These are phyloP conservation scores for Stenodera caucasica DNA, from an alignment of 2,888 invertebrate species.

Conservation along the genomic window DNA sequence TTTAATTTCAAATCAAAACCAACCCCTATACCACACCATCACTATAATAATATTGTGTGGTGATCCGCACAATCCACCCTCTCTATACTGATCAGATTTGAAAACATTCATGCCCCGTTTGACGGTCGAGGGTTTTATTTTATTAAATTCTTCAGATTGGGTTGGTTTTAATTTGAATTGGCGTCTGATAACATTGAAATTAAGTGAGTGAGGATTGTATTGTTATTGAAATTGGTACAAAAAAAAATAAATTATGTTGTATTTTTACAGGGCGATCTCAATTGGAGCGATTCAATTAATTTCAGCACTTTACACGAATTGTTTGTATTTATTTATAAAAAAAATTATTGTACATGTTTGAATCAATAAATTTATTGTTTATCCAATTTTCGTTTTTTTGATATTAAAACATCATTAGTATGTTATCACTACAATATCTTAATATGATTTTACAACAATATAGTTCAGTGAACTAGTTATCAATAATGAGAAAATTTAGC, in stretches of 20 bases:
- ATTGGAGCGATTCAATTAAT: conserved; percentile 28
- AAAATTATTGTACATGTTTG: conserved; percentile 31
- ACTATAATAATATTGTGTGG: conserved; percentile 24
- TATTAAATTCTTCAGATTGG: conserved; percentile 28
- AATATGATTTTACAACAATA: not conserved
- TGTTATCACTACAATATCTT: not conserved
- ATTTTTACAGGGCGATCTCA: conserved; percentile 25
- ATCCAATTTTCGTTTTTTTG: conserved; percentile 16
- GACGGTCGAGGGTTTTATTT: conserved; percentile 29
- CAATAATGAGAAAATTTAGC: not conserved
- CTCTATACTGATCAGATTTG: conserved; percentile 26
- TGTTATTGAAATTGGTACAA: conserved; percentile 23
- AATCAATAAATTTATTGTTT: conserved; percentile 34
- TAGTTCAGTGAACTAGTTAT: not conserved
- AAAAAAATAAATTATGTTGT: not conserved
- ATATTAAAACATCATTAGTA: not conserved
- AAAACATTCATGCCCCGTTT: conserved; percentile 29
- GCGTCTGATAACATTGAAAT: conserved; percentile 24
- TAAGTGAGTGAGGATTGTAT: conserved; percentile 10
- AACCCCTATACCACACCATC: conserved; percentile 23
- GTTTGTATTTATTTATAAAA: conserved; percentile 26
- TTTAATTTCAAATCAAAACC: conserved; percentile 21
- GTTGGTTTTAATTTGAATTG: conserved; percentile 18
- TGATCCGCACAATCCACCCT: conserved; percentile 34
- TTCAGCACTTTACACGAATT: conserved; percentile 31